These are phyloP conservation scores for Caenorhabditis remanei DNA, from an alignment of 1,140 invertebrate species.

Conservation along the genomic window DNA sequence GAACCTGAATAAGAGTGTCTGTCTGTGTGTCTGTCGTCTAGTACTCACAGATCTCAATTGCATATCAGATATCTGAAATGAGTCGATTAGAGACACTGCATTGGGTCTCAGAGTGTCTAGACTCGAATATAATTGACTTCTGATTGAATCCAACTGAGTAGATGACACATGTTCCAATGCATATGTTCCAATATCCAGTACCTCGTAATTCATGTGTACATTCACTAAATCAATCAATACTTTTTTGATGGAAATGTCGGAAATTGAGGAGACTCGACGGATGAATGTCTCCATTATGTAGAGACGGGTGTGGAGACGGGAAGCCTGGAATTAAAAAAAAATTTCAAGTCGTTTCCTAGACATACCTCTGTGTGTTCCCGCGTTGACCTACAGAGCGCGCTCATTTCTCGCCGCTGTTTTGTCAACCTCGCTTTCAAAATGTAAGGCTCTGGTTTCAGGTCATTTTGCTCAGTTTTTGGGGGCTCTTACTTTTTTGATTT, in stretches of 20 bases:
- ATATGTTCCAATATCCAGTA: conserved; percentile 66
- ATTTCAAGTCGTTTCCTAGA: too few relatives aligned
- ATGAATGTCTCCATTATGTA: conserved; percentile 71
- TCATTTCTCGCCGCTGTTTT: too few relatives aligned
- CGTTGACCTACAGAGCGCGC: too few relatives aligned
- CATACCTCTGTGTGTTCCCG: too few relatives aligned
- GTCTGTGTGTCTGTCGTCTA: too few relatives aligned
- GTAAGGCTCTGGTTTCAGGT: too few relatives aligned
- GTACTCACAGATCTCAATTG: conserved; percentile 84
- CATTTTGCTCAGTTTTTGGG: too few relatives aligned
- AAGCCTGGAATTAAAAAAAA: conserved; percentile 39
- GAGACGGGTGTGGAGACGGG: conserved; percentile 78
- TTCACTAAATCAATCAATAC: conserved; percentile 59
- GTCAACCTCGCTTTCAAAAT: too few relatives aligned
- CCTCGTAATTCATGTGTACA: conserved; percentile 25
- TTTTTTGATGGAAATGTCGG: conserved; percentile 8
- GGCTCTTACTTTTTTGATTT: too few relatives aligned
- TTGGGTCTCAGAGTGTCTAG: conserved; percentile 81
- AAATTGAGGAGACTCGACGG: conserved; percentile 46
- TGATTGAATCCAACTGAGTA: conserved; percentile 65
- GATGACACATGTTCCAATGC: conserved; percentile 62
- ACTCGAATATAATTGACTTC: conserved; percentile 60
- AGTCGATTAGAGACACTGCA: conserved; percentile 89
- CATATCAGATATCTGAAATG: conserved; percentile 89
- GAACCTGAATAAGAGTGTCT: conserved; percentile 83